Evolutionary conservation across 2,113 vertebrate genomes (phyloP).

Genomic region (Podocnemis expansa): DNA sequence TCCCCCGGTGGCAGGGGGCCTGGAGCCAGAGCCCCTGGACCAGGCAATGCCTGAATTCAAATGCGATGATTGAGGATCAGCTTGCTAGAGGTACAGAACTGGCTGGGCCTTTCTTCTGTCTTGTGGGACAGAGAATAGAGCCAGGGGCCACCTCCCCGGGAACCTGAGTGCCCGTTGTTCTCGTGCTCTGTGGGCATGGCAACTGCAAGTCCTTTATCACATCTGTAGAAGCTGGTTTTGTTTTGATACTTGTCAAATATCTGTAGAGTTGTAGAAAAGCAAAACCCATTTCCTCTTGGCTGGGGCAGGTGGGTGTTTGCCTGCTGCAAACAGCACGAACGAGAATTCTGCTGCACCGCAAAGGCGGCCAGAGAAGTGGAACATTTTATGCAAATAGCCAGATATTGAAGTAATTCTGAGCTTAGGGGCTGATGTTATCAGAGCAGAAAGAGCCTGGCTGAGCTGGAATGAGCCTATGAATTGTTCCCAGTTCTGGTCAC

Average conservation of each 20-base stretch:
- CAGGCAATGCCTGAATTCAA: not conserved
- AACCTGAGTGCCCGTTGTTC: not conserved
- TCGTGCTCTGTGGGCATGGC: not conserved
- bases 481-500: not conserved
- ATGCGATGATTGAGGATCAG: not conserved
- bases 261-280: not conserved
- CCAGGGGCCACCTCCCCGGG: not conserved
- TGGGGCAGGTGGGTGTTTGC: not conserved
- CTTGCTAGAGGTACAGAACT: accelerated
- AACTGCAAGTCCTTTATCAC: not conserved
- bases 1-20: no score
- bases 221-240: not conserved
- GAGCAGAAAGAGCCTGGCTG: not conserved
- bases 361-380: not conserved
- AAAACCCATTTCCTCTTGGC: not conserved
- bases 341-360: not conserved
- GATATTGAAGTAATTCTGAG: not conserved
- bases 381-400: not conserved
- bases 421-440: not conserved
- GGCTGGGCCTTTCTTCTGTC: accelerated
- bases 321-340: accelerated
- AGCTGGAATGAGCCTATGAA: not conserved
- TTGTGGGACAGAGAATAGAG: not conserved
- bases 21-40: no score
- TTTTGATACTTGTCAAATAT: not conserved